Evolutionary conservation across 2,113 vertebrate species (phyloP).

Genomic region (Phycodurus eques): DNA sequence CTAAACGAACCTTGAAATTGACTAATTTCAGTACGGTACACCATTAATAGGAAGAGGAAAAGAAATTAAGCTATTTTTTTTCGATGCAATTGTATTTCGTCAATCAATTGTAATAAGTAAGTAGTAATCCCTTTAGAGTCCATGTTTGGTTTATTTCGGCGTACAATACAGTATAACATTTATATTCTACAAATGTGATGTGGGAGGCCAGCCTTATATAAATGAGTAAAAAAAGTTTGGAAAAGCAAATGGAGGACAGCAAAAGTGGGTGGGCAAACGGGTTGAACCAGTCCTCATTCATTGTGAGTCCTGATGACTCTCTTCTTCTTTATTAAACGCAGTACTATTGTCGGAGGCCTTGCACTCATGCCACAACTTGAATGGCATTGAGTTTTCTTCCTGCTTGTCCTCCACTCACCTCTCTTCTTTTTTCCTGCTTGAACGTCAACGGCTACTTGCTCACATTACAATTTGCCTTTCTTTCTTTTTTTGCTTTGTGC

Average conservation of each 20-base stretch:
- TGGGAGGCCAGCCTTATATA: background rate
- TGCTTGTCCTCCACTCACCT: background rate
- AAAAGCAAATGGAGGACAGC: background rate
- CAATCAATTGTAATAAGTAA: background rate
- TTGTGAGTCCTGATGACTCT: background rate
- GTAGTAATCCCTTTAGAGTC: background rate
- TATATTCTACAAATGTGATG: too few relatives aligned
- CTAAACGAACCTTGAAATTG: background rate
- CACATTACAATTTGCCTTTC: background rate
- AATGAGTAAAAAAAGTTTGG: background rate
- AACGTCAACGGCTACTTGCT: too few relatives aligned
- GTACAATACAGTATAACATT: too few relatives aligned
- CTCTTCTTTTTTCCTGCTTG: background rate
- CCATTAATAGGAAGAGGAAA: too few relatives aligned
- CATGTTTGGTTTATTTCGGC: too few relatives aligned
- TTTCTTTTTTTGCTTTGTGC: background rate
- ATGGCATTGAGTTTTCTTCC: constrained; percentile 6
- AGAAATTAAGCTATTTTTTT: background rate
- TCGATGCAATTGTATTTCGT: background rate
- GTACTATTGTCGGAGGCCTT: background rate
- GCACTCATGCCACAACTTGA: constrained; percentile 25
- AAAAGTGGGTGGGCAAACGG: background rate
- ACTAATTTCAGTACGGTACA: too few relatives aligned
- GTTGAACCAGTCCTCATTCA: constrained; percentile 13
- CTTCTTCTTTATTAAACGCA: background rate